Evolutionary conservation across 1,140 invertebrate genomes (phyloP).

Genomic region (Eurosta solidaginis): DNA sequence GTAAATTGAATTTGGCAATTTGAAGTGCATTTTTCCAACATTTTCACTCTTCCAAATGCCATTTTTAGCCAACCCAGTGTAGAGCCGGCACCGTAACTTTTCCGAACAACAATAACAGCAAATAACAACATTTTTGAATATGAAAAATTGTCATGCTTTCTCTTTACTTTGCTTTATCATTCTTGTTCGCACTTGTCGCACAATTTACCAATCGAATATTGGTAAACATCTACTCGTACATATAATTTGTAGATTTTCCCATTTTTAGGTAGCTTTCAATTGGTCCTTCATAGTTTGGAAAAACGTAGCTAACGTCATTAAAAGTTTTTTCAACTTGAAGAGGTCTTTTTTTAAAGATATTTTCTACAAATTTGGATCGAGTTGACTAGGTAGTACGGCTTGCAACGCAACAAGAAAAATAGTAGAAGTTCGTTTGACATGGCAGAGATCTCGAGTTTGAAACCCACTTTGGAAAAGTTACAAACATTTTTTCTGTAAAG

Average conservation of each 20-base stretch:
- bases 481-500: too few species aligned
- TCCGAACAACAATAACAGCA: neutral
- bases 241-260: neutral
- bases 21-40: slow-evolving; percentile 6
- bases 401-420: too few species aligned
- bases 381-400: too few species aligned
- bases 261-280: neutral
- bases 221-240: too few species aligned
- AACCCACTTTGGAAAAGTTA: neutral
- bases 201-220: neutral
- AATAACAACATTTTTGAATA: neutral
- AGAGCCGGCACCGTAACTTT: neutral
- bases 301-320: neutral
- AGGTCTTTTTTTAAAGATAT: too few species aligned
- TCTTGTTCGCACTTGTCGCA: neutral
- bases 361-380: too few species aligned
- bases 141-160: slow-evolving; percentile 6
- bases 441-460: too few species aligned
- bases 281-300: neutral
- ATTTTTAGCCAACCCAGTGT: neutral
- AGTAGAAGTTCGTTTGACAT: too few species aligned
- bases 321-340: neutral
- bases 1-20: slow-evolving; percentile 32
- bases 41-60: neutral
- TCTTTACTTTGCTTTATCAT: neutral